Percentiles rank a stretch among this genome's conserved stretches.
phyloP scores from a whole-genome alignment of 2,888 invertebrate species.

The Rhagonycha fulva region DNA sequence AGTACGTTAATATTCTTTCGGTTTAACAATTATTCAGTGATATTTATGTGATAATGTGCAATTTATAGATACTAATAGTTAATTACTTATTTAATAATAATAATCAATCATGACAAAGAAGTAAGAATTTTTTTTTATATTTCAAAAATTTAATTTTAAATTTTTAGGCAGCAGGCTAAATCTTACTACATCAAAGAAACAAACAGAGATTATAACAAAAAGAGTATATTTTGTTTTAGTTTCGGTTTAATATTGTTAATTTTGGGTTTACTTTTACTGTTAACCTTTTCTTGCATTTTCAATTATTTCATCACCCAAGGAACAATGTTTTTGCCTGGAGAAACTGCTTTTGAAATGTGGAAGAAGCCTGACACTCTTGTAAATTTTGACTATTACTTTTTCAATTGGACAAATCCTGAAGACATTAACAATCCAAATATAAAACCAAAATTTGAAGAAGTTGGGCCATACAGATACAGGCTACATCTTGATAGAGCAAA shows the following conservation, averaged over 20 bases:
- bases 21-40: neutral
- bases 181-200: neutral
- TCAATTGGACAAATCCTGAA: constrained; percentile 55
- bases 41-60: neutral
- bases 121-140: neutral
- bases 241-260: neutral
- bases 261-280: neutral
- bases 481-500: constrained; percentile 73
- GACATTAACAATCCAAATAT: constrained; percentile 59
- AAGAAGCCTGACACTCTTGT: neutral
- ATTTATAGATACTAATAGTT: neutral
- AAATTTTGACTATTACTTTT: constrained; percentile 43
- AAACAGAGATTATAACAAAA: neutral
- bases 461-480: constrained; percentile 69
- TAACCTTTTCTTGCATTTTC: neutral
- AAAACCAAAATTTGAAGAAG: constrained; percentile 62
- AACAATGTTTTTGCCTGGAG: neutral
- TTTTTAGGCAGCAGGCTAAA: neutral
- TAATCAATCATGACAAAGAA: neutral
- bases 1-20: neutral
- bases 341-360: neutral
- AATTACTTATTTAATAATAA: neutral
- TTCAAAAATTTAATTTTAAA: neutral
- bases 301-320: neutral
- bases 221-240: neutral